Percentiles rank a stretch among this genome's conserved stretches.
phyloP scores from a whole-genome alignment of 2,113 vertebrate species.

The Sisor rabdophorus region DNA sequence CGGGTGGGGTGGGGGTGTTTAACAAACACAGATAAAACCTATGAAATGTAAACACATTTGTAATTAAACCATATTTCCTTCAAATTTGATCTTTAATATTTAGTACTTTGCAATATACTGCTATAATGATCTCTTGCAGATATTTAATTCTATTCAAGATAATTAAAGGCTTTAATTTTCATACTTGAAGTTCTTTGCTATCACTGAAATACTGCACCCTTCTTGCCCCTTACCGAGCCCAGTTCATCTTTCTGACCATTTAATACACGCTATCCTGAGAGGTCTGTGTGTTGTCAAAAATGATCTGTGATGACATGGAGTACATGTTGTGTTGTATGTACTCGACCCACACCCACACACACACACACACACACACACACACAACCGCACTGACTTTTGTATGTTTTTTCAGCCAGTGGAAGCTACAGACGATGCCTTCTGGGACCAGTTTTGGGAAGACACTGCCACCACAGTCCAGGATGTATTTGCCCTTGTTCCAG shows the following conservation, averaged over 20 bases:
- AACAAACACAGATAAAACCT: neutral
- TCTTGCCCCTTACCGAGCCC: neutral
- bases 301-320: no score
- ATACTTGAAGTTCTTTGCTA: neutral
- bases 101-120: neutral
- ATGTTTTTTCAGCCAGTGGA: slow-evolving; percentile 81
- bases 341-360: no score
- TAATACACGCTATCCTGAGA: neutral
- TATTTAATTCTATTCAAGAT: no score
- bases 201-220: neutral
- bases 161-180: neutral
- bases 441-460: slow-evolving; percentile 99
- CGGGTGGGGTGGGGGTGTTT: neutral
- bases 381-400: neutral
- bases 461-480: slow-evolving; percentile 93
- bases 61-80: neutral
- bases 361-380: no score
- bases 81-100: neutral
- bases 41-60: neutral
- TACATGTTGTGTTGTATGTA: neutral
- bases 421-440: slow-evolving; percentile 95
- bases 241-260: neutral
- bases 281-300: neutral
- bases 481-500: slow-evolving; percentile 93
- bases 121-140: neutral